Evolutionary conservation across 2,113 vertebrate species (phyloP).

Genomic region (human (Homo sapiens)): DNA sequence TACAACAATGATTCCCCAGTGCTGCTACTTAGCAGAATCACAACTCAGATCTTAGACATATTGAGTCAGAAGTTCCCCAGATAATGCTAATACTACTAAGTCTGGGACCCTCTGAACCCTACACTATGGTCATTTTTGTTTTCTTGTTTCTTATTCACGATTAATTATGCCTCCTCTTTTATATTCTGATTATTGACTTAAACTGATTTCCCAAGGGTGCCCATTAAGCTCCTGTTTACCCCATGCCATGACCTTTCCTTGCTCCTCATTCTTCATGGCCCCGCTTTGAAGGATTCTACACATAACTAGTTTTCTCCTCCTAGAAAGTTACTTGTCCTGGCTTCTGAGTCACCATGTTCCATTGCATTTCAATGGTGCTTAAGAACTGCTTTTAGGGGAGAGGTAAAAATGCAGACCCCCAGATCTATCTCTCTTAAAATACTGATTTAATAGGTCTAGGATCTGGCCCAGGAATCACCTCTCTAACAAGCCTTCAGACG

Average conservation of each 20-base stretch:
- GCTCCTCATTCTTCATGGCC: neutral
- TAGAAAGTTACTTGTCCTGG: neutral
- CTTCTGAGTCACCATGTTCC: neutral
- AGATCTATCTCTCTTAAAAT: neutral
- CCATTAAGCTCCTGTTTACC: neutral
- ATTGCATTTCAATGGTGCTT: neutral
- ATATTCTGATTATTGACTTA: neutral
- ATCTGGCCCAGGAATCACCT: too few relatives aligned
- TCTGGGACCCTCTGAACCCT: neutral
- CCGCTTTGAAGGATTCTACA: neutral
- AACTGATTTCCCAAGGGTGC: neutral
- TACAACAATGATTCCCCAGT: neutral
- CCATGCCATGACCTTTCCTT: neutral
- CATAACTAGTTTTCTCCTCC: neutral
- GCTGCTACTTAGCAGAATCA: neutral
- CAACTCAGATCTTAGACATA: neutral
- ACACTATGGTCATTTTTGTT: neutral
- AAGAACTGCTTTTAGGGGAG: neutral
- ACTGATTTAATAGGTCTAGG: neutral
- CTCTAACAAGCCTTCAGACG: too few relatives aligned
- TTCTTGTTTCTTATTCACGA: neutral
- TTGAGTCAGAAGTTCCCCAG: neutral
- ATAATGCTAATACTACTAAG: neutral
- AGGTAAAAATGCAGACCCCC: neutral
- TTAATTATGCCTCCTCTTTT: neutral